phyloP scores from a whole-genome alignment of 1,140 invertebrate genomes.

The Pogonomyrmex californicus region DNA sequence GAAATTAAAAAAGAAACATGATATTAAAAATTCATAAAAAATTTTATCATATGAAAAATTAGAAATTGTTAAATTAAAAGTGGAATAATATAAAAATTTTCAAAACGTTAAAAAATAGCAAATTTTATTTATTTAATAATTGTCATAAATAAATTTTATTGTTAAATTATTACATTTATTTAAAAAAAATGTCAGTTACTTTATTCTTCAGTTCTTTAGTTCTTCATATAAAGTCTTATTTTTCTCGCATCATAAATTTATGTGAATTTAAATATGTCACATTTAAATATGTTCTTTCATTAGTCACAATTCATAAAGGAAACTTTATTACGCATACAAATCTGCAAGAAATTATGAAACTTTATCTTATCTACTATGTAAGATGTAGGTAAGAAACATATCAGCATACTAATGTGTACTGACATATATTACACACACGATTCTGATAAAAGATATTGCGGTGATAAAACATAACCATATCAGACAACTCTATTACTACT shows the following conservation, averaged over 20 bases:
- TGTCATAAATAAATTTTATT: background rate
- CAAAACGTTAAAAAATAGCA: background rate
- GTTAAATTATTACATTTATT: background rate
- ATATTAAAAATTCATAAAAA: background rate
- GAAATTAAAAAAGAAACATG: background rate
- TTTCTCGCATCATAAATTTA: background rate
- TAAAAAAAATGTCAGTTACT: background rate
- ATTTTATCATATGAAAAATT: background rate
- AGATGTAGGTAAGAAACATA: background rate
- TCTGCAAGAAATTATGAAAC: conserved; percentile 1
- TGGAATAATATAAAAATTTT: background rate
- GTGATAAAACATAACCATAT: background rate
- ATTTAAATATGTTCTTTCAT: background rate
- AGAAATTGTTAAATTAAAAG: background rate
- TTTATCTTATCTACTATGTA: background rate
- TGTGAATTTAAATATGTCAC: background rate
- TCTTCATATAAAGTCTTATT: too few relatives aligned
- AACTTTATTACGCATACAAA: background rate
- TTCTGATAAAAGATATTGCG: conserved; percentile 33
- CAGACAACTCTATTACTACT: background rate
- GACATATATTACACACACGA: background rate
- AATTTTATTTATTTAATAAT: background rate
- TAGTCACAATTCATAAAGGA: background rate
- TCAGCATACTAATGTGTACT: background rate
- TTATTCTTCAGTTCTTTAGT: background rate